Percentiles rank a stretch among this genome's conserved stretches.
These are phyloP conservation scores for Psittacara wagleri DNA, from an alignment of 2,113 vertebrate genomes.

Conservation along the genomic window DNA sequence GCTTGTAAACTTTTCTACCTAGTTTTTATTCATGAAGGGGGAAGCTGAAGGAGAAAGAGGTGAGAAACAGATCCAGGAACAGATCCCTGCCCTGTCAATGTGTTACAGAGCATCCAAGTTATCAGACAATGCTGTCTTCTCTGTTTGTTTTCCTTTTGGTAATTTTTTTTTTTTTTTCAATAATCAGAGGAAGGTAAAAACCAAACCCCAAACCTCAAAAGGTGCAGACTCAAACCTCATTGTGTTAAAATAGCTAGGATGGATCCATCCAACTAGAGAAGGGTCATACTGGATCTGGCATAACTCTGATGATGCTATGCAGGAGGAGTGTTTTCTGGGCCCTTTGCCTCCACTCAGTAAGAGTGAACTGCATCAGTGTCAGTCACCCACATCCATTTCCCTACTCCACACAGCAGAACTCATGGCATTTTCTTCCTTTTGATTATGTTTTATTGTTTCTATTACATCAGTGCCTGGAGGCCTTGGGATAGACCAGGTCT, in stretches of 20 bases:
- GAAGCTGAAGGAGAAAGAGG: neutral
- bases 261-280: neutral
- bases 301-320: neutral
- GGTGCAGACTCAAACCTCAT: neutral
- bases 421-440: conserved; percentile 34
- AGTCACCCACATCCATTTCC: conserved; percentile 18
- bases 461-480: conserved; percentile 63
- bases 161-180: neutral
- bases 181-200: neutral
- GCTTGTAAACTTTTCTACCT: neutral
- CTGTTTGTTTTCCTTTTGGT: neutral
- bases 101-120: neutral
- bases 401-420: neutral
- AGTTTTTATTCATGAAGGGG: neutral
- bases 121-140: neutral
- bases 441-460: conserved; percentile 53
- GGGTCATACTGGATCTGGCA: neutral
- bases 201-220: neutral
- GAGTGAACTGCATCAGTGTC: neutral
- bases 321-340: neutral
- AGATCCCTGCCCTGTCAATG: neutral
- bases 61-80: neutral
- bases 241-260: neutral
- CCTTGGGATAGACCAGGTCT: conserved; percentile 53
- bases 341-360: neutral